These are phyloP conservation scores for Orchestia grillus DNA, from an alignment of 1,140 invertebrate species.

Conservation along the genomic window DNA sequence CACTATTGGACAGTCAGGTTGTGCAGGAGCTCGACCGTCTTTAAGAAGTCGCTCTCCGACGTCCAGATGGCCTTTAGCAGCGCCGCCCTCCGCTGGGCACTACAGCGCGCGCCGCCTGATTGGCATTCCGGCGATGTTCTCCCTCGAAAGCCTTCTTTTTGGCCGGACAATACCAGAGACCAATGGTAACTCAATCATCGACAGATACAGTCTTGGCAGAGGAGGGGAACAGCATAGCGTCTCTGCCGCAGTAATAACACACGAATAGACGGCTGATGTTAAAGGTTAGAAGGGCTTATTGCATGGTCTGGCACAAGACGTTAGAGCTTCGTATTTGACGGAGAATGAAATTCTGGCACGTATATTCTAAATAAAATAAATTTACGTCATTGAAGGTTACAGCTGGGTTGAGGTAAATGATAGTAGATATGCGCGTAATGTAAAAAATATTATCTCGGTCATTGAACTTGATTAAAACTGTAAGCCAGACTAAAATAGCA, in stretches of 20 bases:
- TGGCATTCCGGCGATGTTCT: conserved; percentile 22
- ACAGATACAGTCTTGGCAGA: not conserved
- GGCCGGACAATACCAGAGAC: conserved; percentile 23
- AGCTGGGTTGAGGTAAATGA: not conserved
- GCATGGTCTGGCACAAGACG: not conserved
- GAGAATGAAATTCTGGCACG: not conserved
- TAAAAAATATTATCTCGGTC: not conserved
- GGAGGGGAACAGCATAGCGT: not conserved
- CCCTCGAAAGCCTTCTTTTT: not conserved
- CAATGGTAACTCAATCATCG: conserved; percentile 32
- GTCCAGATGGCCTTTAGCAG: conserved; percentile 27
- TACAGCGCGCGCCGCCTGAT: not conserved
- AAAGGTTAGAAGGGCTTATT: not conserved
- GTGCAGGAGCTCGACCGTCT: not conserved
- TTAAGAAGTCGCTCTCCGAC: not conserved
- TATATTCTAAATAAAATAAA: not conserved
- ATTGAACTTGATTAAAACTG: not conserved
- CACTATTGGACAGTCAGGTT: not conserved
- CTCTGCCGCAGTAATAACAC: not conserved
- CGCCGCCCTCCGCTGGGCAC: not conserved
- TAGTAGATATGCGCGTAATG: not conserved
- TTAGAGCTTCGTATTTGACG: not conserved
- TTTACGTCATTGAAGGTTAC: not conserved
- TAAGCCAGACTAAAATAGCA: not conserved
- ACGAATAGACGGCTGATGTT: not conserved